These are phyloP conservation scores for Napeogenes inachia DNA, from an alignment of 2,888 invertebrate species.

Conservation along the genomic window DNA sequence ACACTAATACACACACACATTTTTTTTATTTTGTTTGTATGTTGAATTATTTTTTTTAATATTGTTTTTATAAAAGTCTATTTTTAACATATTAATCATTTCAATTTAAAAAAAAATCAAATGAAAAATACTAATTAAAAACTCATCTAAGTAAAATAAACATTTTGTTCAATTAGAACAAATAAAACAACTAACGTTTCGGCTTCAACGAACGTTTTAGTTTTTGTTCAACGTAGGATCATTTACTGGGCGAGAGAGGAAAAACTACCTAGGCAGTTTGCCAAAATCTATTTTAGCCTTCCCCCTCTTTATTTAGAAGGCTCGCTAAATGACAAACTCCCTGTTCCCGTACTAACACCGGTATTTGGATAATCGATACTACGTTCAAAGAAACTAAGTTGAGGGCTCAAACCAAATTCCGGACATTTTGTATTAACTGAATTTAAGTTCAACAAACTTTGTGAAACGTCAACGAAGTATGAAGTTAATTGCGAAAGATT, in stretches of 20 bases:
- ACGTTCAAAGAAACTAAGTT: constrained; percentile 11
- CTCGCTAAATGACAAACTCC: constrained; percentile 51
- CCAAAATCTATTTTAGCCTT: constrained; percentile 55
- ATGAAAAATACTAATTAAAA: too few relatives aligned
- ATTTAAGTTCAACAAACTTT: constrained; percentile 7
- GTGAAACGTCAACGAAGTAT: constrained; percentile 6
- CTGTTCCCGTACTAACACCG: constrained; percentile 42
- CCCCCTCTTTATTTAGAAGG: constrained; percentile 53
- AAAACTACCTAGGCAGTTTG: constrained; percentile 50
- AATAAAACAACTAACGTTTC: constrained; percentile 11
- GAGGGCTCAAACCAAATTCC: constrained; percentile 1
- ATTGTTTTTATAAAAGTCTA: too few relatives aligned
- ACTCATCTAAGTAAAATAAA: too few relatives aligned
- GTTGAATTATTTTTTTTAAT: too few relatives aligned
- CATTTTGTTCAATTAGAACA: background rate
- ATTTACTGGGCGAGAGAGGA: constrained; percentile 39
- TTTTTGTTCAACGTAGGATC: constrained; percentile 40
- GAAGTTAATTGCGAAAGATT: constrained; percentile 5
- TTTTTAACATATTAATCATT: too few relatives aligned
- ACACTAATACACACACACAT: too few relatives aligned
- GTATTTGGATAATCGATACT: constrained; percentile 26
- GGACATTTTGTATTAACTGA: background rate
- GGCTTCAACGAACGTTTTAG: constrained; percentile 40
- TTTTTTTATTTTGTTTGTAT: too few relatives aligned
- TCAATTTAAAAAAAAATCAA: too few relatives aligned